Base-by-base conservation (phyloP, 2,113 vertebrate species). In the Scomber japonicus region DNA sequence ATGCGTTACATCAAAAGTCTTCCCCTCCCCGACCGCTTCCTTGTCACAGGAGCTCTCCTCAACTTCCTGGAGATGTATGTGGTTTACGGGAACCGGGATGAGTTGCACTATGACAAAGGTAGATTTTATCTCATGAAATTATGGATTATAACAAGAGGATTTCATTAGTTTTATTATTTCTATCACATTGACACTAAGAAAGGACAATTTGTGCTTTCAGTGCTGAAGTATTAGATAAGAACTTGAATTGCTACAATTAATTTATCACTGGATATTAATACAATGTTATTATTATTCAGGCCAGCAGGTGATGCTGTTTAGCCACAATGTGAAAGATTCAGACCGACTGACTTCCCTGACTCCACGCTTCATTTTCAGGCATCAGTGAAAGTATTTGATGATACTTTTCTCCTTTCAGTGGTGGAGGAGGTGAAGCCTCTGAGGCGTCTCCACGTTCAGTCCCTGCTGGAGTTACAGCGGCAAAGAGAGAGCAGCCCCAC, bases 21-120 rank as follows among this genome's bases (percentile, higher is more conserved):
- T 35, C 91, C 94, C 21, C 93, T 95, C 13, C 70, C 90, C 0
- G 94, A 96, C 57, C 83, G 91, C 9, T 94, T 95, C 84, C 92
- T 96, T 0, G 94, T 92, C 45, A 94, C 94, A 0, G 94, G 95
- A 19, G 95, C 95, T 1, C 91, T 95, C 6, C 86, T 95, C 24
- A 91, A 89, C 88, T 96, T 95, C 75, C 87, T 96, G 81, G 95
- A 96, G 82, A 92, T 50, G 67, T 93, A 95, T 1, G 84, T 95
- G 48, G 86, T 95, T 17, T 91, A 90, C 7, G 93, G 92, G 61
- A 93, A 90, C 85, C 86, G 71, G 31, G 94, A 94, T 15, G 93
- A 94, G 84, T 17, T 89, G 70, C 94, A 92, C 51, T 95, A 93
- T 16, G 88, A 92, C 54, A 94, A 91, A 93, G 94, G 95, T 93